Percentiles rank a stretch among this genome's conserved stretches.
Evolutionary conservation across 2,113 vertebrate genomes (phyloP).

Genomic region (Colaptes auratus): DNA sequence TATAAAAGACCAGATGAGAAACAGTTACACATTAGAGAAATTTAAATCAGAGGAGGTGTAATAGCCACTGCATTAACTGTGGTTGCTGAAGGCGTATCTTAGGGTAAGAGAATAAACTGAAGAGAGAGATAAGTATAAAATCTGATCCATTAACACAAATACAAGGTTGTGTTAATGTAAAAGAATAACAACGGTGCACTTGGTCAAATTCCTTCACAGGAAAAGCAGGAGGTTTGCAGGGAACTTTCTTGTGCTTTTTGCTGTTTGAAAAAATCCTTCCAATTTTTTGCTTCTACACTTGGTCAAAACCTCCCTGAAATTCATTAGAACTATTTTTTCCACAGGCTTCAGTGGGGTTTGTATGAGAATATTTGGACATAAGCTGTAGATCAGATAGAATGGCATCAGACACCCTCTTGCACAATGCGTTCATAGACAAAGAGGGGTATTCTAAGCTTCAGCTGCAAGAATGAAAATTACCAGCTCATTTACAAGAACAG

Average conservation of each 20-base stretch:
- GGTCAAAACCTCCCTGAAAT: not conserved
- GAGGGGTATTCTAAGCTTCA: not conserved
- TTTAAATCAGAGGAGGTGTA: not conserved
- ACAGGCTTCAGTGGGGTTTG: not conserved
- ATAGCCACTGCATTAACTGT: not conserved
- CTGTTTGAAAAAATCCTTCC: not conserved
- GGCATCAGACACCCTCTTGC: not conserved
- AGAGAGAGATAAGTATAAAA: not conserved
- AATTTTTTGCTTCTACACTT: not conserved
- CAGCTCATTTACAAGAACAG: not conserved
- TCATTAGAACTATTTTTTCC: not conserved
- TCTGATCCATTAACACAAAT: not conserved
- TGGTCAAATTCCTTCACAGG: not conserved
- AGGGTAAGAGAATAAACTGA: not conserved
- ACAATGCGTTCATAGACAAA: not conserved
- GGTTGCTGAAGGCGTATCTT: not conserved
- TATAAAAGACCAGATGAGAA: not conserved
- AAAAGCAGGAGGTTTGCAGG: not conserved
- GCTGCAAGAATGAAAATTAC: not conserved
- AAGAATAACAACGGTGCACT: rapidly evolving
- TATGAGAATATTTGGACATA: not conserved
- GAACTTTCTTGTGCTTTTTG: not conserved
- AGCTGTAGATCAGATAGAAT: not conserved
- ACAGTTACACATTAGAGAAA: not conserved
- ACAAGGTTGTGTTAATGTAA: not conserved